phyloP scores from a whole-genome alignment of 2,113 vertebrate species.

The Aptenodytes patagonicus region DNA sequence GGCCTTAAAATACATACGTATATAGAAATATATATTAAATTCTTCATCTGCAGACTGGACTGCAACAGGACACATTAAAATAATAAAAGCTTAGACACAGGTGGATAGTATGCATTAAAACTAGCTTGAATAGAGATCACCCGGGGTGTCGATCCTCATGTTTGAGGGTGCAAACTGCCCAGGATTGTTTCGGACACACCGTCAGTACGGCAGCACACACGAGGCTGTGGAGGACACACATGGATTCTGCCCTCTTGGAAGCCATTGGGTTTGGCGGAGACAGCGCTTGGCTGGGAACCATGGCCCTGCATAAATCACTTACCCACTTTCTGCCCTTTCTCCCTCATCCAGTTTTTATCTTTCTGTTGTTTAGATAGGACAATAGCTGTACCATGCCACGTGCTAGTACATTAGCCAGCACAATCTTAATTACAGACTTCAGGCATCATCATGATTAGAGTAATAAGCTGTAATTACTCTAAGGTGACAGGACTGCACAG shows the following conservation, averaged over 20 bases:
- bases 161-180: not conserved
- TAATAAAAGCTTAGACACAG: not conserved
- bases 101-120: not conserved
- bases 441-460: slow-evolving; percentile 60
- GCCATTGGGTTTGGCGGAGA: not conserved
- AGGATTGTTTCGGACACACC: accelerated
- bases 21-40: not conserved
- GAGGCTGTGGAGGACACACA: accelerated
- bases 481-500: slow-evolving; percentile 43
- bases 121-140: accelerated
- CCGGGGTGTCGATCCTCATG: accelerated
- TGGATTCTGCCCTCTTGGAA: not conserved
- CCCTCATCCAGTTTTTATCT: slow-evolving; percentile 21
- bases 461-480: slow-evolving; percentile 67
- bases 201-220: accelerated
- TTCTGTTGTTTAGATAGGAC: slow-evolving; percentile 40
- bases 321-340: not conserved
- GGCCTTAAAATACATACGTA: not conserved
- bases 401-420: slow-evolving; percentile 52
- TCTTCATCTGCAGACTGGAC: not conserved
- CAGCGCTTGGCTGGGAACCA: not conserved
- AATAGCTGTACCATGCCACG: not conserved
- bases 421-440: slow-evolving; percentile 65
- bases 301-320: slow-evolving; percentile 21
- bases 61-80: not conserved